Conservation (phyloP, 2,113 vertebrate species). For the Pandion haliaetus region DNA sequence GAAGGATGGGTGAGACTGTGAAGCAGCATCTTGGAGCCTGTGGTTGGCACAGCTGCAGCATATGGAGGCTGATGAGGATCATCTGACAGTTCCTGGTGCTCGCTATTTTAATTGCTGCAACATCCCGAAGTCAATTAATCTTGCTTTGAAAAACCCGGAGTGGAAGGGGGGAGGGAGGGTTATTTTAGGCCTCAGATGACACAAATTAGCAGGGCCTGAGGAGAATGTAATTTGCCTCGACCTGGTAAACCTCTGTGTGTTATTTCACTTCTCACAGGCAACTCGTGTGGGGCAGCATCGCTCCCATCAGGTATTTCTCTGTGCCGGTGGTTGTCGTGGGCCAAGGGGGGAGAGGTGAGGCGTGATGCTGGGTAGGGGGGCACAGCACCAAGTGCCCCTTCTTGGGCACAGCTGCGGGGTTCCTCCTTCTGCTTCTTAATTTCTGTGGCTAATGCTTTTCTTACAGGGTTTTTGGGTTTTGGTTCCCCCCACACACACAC, state of each 20-base stretch:
- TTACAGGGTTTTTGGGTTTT: background rate
- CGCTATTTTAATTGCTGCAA: conserved; percentile 10
- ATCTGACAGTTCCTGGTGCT: conserved; percentile 1
- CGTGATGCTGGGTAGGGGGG: fast-evolving
- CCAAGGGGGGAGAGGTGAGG: background rate
- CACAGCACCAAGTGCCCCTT: fast-evolving
- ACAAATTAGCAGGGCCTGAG: background rate
- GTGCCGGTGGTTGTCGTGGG: background rate
- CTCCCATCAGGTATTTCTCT: fast-evolving
- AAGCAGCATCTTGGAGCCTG: background rate
- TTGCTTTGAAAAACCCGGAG: conserved; percentile 34
- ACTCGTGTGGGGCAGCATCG: fast-evolving
- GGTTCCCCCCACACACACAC: fast-evolving
- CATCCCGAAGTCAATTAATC: conserved; percentile 24
- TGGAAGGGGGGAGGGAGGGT: background rate
- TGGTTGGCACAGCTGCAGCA: conserved; percentile 2
- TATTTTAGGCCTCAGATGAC: conserved; percentile 18
- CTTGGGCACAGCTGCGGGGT: fast-evolving
- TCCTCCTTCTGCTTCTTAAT: background rate
- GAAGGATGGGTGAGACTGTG: background rate
- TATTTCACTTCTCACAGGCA: background rate
- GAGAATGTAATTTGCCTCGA: background rate
- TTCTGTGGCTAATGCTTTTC: background rate
- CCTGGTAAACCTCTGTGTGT: background rate
- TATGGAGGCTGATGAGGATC: conserved; percentile 34